Conservation (phyloP, 2,113 vertebrate species). For the Oreochromis tanganicae region DNA sequence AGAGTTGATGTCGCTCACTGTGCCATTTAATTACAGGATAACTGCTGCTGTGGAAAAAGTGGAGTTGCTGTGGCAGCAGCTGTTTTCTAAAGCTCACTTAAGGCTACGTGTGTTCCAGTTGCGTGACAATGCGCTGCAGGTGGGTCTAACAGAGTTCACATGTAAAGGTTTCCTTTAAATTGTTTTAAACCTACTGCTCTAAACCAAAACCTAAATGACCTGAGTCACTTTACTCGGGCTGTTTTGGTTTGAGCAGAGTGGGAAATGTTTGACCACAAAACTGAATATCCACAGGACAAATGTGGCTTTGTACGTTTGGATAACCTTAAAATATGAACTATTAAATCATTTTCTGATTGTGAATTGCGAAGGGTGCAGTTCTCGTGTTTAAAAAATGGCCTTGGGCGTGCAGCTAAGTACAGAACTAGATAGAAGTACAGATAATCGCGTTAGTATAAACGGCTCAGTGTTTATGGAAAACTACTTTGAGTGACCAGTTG, state of each 20-base stretch:
- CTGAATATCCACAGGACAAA: neutral
- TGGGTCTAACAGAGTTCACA: neutral
- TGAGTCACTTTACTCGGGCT: neutral
- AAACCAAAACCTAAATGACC: neutral
- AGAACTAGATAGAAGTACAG: neutral
- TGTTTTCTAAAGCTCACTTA: constrained; percentile 52
- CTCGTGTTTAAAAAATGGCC: neutral
- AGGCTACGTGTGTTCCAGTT: constrained; percentile 62
- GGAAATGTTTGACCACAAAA: neutral
- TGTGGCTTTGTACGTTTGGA: neutral
- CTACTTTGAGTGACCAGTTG: neutral
- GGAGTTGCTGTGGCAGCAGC: constrained; percentile 71
- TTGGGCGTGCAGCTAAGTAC: neutral
- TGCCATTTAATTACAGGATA: constrained; percentile 40
- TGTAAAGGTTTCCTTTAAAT: accelerated
- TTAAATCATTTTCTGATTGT: neutral
- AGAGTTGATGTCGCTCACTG: neutral
- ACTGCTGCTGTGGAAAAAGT: constrained; percentile 68
- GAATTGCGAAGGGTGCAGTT: neutral
- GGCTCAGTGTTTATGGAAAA: neutral
- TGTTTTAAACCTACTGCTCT: neutral
- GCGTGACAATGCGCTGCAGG: constrained; percentile 56
- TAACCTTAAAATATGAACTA: neutral
- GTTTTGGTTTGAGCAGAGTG: neutral
- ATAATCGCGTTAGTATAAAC: neutral